Evolutionary conservation across 2,113 vertebrate species (phyloP).

Genomic region (Sitta europaea): DNA sequence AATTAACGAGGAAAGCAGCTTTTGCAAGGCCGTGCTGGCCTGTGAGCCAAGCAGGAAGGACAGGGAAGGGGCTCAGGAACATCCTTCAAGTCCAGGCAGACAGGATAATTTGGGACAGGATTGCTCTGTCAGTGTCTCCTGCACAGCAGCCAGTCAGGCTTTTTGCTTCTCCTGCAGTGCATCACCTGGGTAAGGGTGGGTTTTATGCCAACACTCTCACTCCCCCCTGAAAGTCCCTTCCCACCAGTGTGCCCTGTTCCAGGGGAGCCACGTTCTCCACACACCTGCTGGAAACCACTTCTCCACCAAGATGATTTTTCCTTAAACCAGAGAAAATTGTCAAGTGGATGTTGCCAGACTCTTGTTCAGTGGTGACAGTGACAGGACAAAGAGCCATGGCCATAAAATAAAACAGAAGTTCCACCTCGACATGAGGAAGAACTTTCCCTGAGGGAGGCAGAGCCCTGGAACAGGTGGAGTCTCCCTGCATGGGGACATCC

Average conservation of each 20-base stretch:
- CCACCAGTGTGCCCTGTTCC: accelerated
- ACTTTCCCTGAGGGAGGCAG: background rate
- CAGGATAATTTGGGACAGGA: background rate
- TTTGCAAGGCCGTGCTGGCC: background rate
- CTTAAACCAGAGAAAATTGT: background rate
- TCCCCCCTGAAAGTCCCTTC: accelerated
- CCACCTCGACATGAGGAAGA: background rate
- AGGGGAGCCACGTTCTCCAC: background rate
- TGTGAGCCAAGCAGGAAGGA: background rate
- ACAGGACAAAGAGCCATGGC: background rate
- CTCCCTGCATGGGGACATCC: background rate
- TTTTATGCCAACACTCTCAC: background rate
- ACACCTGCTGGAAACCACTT: background rate
- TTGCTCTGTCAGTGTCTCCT: background rate
- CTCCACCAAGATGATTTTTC: accelerated
- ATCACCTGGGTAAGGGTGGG: accelerated
- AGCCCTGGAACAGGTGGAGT: background rate
- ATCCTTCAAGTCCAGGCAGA: background rate
- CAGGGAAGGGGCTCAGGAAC: background rate
- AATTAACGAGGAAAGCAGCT: constrained; percentile 22
- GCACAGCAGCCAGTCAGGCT: background rate
- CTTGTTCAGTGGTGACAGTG: background rate
- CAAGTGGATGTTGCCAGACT: background rate
- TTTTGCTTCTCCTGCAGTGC: background rate
- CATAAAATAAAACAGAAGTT: background rate